These are phyloP conservation scores for Elanus axillaris DNA, from an alignment of 2,113 vertebrate species.

Conservation along the genomic window DNA sequence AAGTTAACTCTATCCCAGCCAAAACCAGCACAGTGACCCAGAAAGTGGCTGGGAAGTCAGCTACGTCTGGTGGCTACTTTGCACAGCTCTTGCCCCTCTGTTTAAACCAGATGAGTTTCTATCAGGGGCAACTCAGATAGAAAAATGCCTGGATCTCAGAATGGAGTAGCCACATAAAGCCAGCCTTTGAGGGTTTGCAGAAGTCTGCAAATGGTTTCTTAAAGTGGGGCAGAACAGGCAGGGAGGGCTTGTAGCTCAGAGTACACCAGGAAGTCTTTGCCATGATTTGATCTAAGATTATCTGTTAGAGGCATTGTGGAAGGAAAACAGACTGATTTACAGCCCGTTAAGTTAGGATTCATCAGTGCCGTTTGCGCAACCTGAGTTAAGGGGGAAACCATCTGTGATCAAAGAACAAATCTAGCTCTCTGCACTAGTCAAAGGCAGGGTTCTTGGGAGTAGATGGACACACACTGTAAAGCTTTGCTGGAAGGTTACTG, in stretches of 20 bases:
- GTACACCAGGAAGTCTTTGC: neutral
- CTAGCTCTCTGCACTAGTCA: neutral
- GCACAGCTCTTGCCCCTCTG: neutral
- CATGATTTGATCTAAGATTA: neutral
- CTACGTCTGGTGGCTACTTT: neutral
- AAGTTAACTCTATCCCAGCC: neutral
- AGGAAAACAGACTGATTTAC: conserved; percentile 3
- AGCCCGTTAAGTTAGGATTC: neutral
- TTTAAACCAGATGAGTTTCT: neutral
- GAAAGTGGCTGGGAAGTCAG: neutral
- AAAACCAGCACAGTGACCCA: neutral
- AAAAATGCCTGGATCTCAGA: neutral
- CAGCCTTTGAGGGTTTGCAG: neutral
- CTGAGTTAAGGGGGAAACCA: neutral
- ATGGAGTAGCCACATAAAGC: neutral
- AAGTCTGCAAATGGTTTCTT: neutral
- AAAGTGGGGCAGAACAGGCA: neutral
- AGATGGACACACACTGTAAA: neutral
- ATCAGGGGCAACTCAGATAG: neutral
- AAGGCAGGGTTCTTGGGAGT: neutral
- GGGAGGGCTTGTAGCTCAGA: neutral
- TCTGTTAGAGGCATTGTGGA: neutral
- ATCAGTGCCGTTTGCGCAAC: neutral
- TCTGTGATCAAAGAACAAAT: neutral
- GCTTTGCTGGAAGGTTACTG: neutral